Percentiles rank a stretch among this genome's conserved stretches.
Conservation (phyloP, 1,140 invertebrate species). For the Holotrichia oblita region DNA sequence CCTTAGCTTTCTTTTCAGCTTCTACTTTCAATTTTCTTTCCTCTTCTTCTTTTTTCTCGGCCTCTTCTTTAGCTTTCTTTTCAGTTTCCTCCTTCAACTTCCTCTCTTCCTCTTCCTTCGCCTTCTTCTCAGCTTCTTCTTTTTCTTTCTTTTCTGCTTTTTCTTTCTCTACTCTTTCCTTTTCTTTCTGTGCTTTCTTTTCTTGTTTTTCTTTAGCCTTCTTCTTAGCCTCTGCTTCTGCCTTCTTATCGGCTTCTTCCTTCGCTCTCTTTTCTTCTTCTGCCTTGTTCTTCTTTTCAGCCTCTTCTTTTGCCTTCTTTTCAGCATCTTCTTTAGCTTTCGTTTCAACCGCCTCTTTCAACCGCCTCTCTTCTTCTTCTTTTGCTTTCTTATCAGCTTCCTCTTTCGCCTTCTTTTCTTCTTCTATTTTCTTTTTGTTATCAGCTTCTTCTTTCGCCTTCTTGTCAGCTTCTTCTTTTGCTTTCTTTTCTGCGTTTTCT, state of each 20-base stretch:
- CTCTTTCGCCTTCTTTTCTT: constrained; percentile 45
- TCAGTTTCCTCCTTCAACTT: too few species aligned
- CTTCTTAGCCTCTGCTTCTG: background rate
- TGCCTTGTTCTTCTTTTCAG: constrained; percentile 45
- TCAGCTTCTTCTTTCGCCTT: constrained; percentile 54
- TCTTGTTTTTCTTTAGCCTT: too few species aligned
- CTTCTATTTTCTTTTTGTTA: constrained; percentile 52
- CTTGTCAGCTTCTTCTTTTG: constrained; percentile 52
- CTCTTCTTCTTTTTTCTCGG: too few species aligned
- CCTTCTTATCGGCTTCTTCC: background rate
- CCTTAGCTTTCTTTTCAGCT: too few species aligned
- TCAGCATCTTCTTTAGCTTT: constrained; percentile 48
- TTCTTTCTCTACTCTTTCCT: too few species aligned
- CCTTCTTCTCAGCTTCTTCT: too few species aligned
- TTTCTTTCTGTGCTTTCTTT: too few species aligned
- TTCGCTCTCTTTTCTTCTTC: constrained; percentile 18
- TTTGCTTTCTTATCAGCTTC: constrained; percentile 48
- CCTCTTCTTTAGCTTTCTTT: too few species aligned
- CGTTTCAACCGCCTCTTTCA: constrained; percentile 47
- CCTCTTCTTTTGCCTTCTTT: constrained; percentile 46
- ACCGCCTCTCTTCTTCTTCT: constrained; percentile 48
- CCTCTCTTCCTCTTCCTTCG: too few species aligned
- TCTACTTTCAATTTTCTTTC: too few species aligned
- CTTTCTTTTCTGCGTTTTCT: constrained; percentile 59
- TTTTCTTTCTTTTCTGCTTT: too few species aligned